These are phyloP conservation scores for Drosophila seguyi DNA, from an alignment of 1,140 invertebrate species.

Conservation along the genomic window DNA sequence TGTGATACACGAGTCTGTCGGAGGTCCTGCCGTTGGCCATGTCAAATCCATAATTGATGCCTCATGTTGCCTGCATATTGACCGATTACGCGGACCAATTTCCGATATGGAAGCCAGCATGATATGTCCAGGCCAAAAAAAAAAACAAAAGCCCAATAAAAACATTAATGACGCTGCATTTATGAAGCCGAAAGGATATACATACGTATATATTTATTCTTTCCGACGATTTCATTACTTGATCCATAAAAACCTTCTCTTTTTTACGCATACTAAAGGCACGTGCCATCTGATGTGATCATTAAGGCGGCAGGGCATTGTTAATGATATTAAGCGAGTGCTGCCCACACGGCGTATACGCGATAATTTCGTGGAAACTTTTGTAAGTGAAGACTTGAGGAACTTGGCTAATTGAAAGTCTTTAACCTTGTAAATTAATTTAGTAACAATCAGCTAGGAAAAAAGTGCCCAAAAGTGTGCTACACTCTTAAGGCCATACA, in stretches of 20 bases:
- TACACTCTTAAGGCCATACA: not conserved
- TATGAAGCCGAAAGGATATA: constrained; percentile 31
- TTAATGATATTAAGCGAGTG: constrained; percentile 36
- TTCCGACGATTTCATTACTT: constrained; percentile 36
- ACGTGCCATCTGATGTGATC: constrained; percentile 27
- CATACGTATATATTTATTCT: not conserved
- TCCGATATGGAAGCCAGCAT: constrained; percentile 30
- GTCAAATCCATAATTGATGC: constrained; percentile 51
- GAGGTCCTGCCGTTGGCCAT: constrained; percentile 7
- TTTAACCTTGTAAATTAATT: constrained; percentile 31
- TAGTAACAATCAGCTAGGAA: not conserved
- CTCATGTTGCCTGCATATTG: constrained; percentile 19
- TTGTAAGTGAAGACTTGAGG: not conserved
- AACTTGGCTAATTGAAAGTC: no score
- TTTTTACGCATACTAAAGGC: constrained; percentile 28
- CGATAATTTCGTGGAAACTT: constrained; percentile 27
- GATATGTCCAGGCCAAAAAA: not conserved
- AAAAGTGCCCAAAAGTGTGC: constrained; percentile 24
- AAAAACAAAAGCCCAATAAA: no score
- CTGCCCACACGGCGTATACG: constrained; percentile 21
- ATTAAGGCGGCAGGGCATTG: constrained; percentile 24
- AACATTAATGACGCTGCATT: constrained; percentile 37
- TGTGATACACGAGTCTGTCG: constrained; percentile 25
- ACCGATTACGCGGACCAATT: constrained; percentile 34
- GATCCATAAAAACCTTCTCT: constrained; percentile 27